These are phyloP conservation scores for Pycnomerus fuliginosus DNA, from an alignment of 2,888 invertebrate genomes.

Conservation along the genomic window DNA sequence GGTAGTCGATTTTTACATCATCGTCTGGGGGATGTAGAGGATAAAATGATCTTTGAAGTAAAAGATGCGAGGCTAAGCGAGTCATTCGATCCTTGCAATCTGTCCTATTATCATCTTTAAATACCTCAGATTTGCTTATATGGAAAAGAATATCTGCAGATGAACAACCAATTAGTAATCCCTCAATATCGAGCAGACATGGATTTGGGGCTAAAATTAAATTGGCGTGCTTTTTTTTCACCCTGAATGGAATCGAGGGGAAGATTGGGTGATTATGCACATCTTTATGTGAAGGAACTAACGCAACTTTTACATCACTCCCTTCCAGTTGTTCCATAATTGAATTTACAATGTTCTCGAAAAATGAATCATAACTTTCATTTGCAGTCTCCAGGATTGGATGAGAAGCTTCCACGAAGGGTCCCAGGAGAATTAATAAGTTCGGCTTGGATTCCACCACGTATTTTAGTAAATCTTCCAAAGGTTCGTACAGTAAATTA, in stretches of 20 bases:
- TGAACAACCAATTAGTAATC: slow-evolving; percentile 75
- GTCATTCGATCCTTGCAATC: slow-evolving; percentile 64
- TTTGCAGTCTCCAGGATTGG: slow-evolving; percentile 60
- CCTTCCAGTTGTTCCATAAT: slow-evolving; percentile 59
- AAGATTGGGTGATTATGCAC: slow-evolving; percentile 76
- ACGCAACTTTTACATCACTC: slow-evolving; percentile 33
- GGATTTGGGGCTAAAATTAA: slow-evolving; percentile 79
- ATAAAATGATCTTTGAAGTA: slow-evolving; percentile 78
- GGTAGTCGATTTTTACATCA: slow-evolving; percentile 68
- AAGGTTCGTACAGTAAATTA: slow-evolving; percentile 76
- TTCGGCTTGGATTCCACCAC: slow-evolving; percentile 72
- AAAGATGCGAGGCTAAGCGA: slow-evolving; percentile 71
- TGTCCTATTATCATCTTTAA: slow-evolving; percentile 28
- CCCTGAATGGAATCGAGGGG: slow-evolving; percentile 77
- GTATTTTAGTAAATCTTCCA: slow-evolving; percentile 72
- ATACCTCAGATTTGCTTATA: slow-evolving; percentile 58
- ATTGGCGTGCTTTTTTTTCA: slow-evolving; percentile 60
- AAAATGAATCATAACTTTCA: slow-evolving; percentile 72
- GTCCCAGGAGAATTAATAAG: slow-evolving; percentile 79
- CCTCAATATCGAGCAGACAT: slow-evolving; percentile 72
- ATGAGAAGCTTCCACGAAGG: slow-evolving; percentile 76
- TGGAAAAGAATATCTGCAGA: slow-evolving; percentile 84
- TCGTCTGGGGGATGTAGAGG: slow-evolving; percentile 75
- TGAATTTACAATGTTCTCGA: slow-evolving; percentile 68
- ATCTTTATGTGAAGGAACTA: slow-evolving; percentile 77